Evolutionary conservation across 2,113 vertebrate genomes (phyloP).

Genomic region (Panthera tigris): DNA sequence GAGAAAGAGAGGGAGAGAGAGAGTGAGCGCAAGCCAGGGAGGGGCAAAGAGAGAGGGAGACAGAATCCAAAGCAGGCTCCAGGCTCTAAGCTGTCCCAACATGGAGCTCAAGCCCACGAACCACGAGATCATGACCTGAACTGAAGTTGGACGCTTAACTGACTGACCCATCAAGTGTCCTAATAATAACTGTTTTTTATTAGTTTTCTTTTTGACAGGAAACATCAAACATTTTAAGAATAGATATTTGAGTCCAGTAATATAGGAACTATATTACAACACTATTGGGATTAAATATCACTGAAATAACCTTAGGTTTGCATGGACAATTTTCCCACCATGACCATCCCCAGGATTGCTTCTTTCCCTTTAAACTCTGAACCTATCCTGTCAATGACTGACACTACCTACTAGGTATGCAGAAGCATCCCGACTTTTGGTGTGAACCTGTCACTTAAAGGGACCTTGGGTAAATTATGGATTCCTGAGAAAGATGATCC

Average conservation of each 20-base stretch:
- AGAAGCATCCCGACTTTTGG: neutral
- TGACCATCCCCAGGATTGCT: neutral
- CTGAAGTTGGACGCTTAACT: too few relatives aligned
- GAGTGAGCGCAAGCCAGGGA: too few relatives aligned
- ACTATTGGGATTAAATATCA: neutral
- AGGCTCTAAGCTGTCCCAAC: too few relatives aligned
- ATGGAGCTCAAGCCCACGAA: too few relatives aligned
- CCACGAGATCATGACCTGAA: too few relatives aligned
- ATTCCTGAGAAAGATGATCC: neutral
- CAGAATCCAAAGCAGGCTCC: too few relatives aligned
- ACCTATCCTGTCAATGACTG: neutral
- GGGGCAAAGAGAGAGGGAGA: too few relatives aligned
- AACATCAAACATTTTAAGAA: neutral
- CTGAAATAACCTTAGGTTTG: neutral
- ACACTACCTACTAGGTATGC: rapidly evolving
- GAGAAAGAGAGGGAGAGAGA: too few relatives aligned
- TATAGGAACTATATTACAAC: neutral
- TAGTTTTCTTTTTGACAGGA: neutral
- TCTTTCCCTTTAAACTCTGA: neutral
- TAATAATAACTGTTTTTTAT: neutral
- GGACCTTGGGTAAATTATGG: neutral
- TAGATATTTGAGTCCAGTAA: neutral
- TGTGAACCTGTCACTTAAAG: neutral
- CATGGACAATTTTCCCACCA: neutral
- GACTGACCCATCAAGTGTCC: too few relatives aligned